Conservation (phyloP, 2,113 vertebrate genomes). For the Tapirus terrestris region DNA sequence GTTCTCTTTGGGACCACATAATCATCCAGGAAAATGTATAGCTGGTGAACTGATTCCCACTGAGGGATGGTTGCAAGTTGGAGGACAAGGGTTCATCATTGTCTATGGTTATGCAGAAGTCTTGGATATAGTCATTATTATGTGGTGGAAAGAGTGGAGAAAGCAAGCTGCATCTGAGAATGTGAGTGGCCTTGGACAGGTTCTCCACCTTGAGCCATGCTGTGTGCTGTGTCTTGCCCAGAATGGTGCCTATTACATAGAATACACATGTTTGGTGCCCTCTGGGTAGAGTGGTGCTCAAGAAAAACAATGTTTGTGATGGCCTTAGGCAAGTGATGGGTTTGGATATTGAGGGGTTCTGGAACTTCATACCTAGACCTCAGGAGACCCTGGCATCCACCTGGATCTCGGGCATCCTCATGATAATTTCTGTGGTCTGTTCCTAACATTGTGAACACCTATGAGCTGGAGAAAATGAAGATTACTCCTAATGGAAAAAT, state of each 20-base stretch:
- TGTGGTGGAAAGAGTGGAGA: too few relatives aligned
- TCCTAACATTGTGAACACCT: background rate
- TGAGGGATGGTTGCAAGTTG: background rate
- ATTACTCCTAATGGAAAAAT: background rate
- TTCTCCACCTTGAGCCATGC: accelerated
- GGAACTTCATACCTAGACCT: background rate
- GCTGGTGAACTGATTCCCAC: background rate
- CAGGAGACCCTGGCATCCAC: background rate
- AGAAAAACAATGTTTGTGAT: background rate
- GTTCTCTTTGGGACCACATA: background rate
- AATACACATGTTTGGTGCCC: accelerated
- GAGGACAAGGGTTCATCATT: background rate
- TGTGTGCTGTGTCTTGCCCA: background rate
- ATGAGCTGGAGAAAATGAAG: too few relatives aligned
- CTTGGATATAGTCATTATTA: background rate
- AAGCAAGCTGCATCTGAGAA: background rate
- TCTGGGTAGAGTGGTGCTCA: background rate
- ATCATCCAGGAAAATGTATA: background rate
- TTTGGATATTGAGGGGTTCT: background rate
- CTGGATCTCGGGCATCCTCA: background rate
- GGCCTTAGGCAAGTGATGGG: too few relatives aligned
- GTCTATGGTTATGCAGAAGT: too few relatives aligned
- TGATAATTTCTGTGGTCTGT: background rate
- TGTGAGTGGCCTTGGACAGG: accelerated
- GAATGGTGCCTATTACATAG: background rate